These are phyloP conservation scores for Seriola aureovittata DNA, from an alignment of 2,113 vertebrate species.

Conservation along the genomic window DNA sequence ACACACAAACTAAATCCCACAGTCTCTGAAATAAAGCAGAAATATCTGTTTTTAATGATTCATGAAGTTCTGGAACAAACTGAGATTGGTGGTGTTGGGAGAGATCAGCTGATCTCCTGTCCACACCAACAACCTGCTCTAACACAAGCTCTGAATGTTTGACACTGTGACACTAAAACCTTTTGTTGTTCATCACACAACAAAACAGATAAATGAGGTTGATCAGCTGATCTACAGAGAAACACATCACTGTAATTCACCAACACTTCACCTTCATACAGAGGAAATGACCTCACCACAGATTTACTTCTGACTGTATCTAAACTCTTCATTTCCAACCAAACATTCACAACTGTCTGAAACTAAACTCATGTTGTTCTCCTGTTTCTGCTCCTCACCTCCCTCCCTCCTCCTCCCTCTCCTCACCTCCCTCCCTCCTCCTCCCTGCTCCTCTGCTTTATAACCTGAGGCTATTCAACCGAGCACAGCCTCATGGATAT, in stretches of 20 bases:
- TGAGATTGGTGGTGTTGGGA: too few relatives aligned
- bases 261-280: background rate
- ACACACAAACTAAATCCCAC: too few relatives aligned
- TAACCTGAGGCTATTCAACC: slow-evolving; percentile 32
- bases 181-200: too few relatives aligned
- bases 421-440: background rate
- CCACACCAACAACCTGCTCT: too few relatives aligned
- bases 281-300: background rate
- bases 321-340: background rate
- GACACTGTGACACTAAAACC: too few relatives aligned
- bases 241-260: background rate
- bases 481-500: slow-evolving; percentile 10
- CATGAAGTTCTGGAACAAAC: too few relatives aligned
- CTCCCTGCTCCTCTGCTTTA: slow-evolving; percentile 6
- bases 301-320: background rate
- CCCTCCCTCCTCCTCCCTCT: background rate
- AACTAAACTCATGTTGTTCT: background rate
- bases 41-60: too few relatives aligned
- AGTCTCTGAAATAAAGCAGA: too few relatives aligned
- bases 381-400: background rate
- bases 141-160: too few relatives aligned
- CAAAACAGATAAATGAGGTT: too few relatives aligned
- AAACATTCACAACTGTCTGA: background rate
- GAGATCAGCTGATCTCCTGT: too few relatives aligned
- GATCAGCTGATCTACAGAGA: background rate